phyloP scores from a whole-genome alignment of 1,140 invertebrate species.

The Spodoptera frugiperda region DNA sequence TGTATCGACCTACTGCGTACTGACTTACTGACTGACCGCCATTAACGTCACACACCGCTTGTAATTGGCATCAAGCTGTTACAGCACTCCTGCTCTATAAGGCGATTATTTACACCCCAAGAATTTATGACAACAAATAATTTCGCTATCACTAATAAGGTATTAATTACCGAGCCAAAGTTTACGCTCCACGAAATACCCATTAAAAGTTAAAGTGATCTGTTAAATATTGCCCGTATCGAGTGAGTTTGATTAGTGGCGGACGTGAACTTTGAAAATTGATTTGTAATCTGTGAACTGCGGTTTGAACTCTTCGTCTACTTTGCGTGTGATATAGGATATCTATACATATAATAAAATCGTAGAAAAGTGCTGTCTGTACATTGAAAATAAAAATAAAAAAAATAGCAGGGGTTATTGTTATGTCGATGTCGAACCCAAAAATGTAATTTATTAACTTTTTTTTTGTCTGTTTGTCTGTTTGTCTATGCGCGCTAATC shows the following conservation, averaged over 20 bases:
- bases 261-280: slow-evolving; percentile 21
- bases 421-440: no score
- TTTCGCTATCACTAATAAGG: slow-evolving; percentile 32
- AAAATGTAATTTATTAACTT: no score
- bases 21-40: slow-evolving; percentile 26
- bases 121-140: slow-evolving; percentile 43
- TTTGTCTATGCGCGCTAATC: no score
- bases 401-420: no score
- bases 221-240: slow-evolving; percentile 31
- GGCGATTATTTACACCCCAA: slow-evolving; percentile 39
- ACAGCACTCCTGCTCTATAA: slow-evolving; percentile 46
- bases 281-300: slow-evolving; percentile 13
- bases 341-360: no score
- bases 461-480: no score
- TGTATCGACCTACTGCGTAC: slow-evolving; percentile 9
- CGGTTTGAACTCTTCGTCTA: not conserved
- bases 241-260: slow-evolving; percentile 16
- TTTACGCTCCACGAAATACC: slow-evolving; percentile 21
- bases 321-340: not conserved
- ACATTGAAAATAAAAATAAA: no score
- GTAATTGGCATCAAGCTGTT: slow-evolving; percentile 49
- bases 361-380: no score
- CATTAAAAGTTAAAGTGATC: slow-evolving; percentile 43
- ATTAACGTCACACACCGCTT: slow-evolving; percentile 39
- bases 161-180: slow-evolving; percentile 40